phyloP scores from a whole-genome alignment of 2,113 vertebrate genomes.

The Apeltes quadracus region DNA sequence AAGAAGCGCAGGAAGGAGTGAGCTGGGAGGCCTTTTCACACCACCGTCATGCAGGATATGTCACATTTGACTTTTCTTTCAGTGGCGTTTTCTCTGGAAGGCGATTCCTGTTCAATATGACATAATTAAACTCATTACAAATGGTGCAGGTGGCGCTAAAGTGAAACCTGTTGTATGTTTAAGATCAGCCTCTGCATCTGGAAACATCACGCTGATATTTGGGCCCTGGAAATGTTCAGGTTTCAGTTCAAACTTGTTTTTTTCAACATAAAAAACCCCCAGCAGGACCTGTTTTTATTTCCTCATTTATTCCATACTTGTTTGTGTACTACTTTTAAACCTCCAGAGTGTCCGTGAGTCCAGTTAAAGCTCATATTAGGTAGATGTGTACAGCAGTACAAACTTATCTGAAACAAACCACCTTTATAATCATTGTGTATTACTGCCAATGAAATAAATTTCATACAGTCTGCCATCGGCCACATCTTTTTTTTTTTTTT shows the following conservation, averaged over 20 bases:
- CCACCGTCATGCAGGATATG: constrained; percentile 21
- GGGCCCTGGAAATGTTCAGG: constrained; percentile 11
- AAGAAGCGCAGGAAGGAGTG: constrained; percentile 98
- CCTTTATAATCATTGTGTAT: constrained; percentile 69
- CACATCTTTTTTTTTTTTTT: constrained; percentile 11
- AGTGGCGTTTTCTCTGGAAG: neutral
- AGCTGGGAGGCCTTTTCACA: constrained; percentile 42
- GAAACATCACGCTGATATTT: neutral
- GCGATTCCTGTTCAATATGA: neutral
- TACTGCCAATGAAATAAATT: constrained; percentile 67
- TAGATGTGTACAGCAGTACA: constrained; percentile 45
- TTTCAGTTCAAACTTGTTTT: neutral
- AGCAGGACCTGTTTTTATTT: constrained; percentile 15
- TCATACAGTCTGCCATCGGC: constrained; percentile 38
- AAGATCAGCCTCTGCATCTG: constrained; percentile 4
- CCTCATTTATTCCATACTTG: neutral
- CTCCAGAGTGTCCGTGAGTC: constrained; percentile 34
- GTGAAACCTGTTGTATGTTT: neutral
- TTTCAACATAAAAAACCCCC: neutral
- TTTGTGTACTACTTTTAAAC: constrained; percentile 43
- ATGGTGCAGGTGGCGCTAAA: neutral
- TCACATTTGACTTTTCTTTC: constrained; percentile 20
- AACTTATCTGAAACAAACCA: constrained; percentile 35
- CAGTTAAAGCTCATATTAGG: constrained; percentile 10
- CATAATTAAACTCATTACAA: neutral